Conservation (phyloP, 2,113 vertebrate species). For the Sitta europaea region DNA sequence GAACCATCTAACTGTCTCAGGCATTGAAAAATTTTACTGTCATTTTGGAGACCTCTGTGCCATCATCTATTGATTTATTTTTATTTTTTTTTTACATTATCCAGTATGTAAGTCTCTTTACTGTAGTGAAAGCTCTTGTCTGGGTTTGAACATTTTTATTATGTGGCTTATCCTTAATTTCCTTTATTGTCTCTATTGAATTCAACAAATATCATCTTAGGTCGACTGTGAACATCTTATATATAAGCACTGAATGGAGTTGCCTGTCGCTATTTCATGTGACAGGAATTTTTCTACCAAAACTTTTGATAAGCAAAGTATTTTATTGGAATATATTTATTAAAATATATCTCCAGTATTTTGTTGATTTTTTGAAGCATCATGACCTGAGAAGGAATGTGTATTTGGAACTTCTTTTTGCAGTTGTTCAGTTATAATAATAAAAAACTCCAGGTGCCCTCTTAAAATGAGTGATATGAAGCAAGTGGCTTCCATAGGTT, state of each 20-base stretch:
- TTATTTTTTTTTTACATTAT: background rate
- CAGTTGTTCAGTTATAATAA: background rate
- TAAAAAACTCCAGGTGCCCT: background rate
- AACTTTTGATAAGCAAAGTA: background rate
- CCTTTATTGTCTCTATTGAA: background rate
- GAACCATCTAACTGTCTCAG: background rate
- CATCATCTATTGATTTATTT: background rate
- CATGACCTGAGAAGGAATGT: background rate
- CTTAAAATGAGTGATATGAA: background rate
- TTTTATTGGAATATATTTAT: background rate
- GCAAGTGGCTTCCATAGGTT: background rate
- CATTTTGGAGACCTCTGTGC: background rate
- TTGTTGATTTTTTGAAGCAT: background rate
- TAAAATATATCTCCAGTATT: background rate
- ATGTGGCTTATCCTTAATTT: background rate
- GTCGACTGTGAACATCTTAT: background rate
- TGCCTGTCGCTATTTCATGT: background rate
- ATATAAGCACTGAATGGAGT: background rate
- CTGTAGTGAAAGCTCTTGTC: background rate
- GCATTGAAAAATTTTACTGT: background rate
- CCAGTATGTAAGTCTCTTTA: background rate
- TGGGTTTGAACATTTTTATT: background rate
- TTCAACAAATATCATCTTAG: background rate
- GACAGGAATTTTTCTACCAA: background rate
- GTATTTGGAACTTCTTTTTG: background rate